A percentile compares a stretch with the other conserved stretches of the same genome.
These are phyloP conservation scores for Neuroterus valhalla DNA, from an alignment of 1,140 invertebrate genomes.

Conservation along the genomic window DNA sequence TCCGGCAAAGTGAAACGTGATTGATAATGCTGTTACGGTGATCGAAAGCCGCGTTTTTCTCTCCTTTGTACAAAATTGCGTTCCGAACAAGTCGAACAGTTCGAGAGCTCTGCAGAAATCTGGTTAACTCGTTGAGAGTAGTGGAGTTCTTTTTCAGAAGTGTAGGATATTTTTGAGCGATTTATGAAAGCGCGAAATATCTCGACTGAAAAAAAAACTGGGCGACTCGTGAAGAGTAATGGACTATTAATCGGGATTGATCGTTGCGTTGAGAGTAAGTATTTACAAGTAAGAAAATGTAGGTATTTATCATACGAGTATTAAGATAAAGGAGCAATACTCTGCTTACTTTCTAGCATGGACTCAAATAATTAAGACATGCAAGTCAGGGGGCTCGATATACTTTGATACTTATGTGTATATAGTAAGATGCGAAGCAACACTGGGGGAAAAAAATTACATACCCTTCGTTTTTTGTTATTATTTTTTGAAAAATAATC, in stretches of 20 bases:
- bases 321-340: slow-evolving; percentile 49
- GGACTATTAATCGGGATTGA: slow-evolving; percentile 40
- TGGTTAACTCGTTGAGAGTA: background rate
- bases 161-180: background rate
- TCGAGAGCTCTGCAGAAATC: background rate
- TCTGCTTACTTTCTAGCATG: slow-evolving; percentile 58
- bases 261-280: slow-evolving; percentile 49
- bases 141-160: background rate
- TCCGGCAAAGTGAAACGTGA: slow-evolving; percentile 48
- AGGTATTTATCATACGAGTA: slow-evolving; percentile 45
- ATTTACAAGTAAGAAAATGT: slow-evolving; percentile 56
- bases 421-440: slow-evolving; percentile 70
- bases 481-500: slow-evolving; percentile 43
- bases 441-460: slow-evolving; percentile 66
- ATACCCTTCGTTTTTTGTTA: slow-evolving; percentile 65
- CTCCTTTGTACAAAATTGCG: slow-evolving; percentile 41
- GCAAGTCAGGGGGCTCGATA: slow-evolving; percentile 53
- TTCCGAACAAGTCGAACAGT: slow-evolving; percentile 39
- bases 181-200: background rate
- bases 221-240: slow-evolving; percentile 44
- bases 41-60: slow-evolving; percentile 39
- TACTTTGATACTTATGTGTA: slow-evolving; percentile 44
- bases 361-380: slow-evolving; percentile 62
- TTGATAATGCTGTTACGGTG: slow-evolving; percentile 39
- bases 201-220: slow-evolving; percentile 37